Evolutionary conservation across 2,113 vertebrate species (phyloP), one percentile per base, ranked within the genome.

Genomic region (Parotia lawesii): DNA sequence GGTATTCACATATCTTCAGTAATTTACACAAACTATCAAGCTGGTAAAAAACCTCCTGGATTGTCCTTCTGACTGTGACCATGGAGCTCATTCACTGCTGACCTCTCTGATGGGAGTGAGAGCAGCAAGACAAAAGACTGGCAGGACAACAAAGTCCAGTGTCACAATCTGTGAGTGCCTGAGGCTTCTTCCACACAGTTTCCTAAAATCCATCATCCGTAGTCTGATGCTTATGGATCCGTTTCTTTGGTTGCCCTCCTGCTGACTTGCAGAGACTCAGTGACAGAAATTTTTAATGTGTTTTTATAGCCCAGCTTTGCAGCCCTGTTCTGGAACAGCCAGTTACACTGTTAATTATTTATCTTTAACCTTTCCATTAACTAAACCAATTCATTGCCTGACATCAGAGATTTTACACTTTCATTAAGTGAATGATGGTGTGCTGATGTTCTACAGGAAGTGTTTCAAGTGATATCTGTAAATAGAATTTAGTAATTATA

Each of bases 321-420:
- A 83, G 61, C 72, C 57, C n/a, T 54, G 84, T 71, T 84, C 72
- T 94, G 69, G 72, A 93, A 94, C 87, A 95, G 82, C 25, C 83
- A 85, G 89, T 78, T 54, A 85, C 38, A 47, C 66, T 85, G 69
- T 96, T 85, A 89, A 97, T 96, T 91, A 97, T 97, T 96, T 94
- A 97, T 97, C 83, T 97, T 91, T 97, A 95, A 96, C 97, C 96
- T 97, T 97, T 97, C 86, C 81, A 33, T 57, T 90, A 92, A 94
- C 77, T 89, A 94, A 94, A 95, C 54, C 58, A 84, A 84, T 85
- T 60, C 35, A 47, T 69, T 79, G 69, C 73, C 71, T 95, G 94
- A 82, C 93, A 96, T 95, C 91, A 94, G 33, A 70, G 70, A 88
- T 73, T 95, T 94, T 94, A 93, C 51, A 86, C 75, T 94, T 97